Evolutionary conservation across 2,113 vertebrate genomes (phyloP), one percentile per base, ranked within the genome.

Genomic region (Anarrhichthys ocellatus): DNA sequence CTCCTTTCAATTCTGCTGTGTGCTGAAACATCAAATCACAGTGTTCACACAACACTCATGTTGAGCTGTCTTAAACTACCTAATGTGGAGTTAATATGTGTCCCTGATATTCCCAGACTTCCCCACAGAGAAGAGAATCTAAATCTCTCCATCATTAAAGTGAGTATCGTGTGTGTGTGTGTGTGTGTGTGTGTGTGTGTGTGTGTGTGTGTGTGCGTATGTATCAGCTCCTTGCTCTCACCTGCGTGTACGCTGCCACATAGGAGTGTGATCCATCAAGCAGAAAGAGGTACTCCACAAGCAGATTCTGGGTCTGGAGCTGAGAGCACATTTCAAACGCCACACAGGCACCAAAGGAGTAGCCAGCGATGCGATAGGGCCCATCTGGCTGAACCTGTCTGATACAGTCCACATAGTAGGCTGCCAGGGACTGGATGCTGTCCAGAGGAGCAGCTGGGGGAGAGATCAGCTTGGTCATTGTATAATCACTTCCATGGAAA

Each of bases 311-410:
- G 5, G 81, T 91, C 93, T 99, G 97, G 77, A 99, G 95, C 86
- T 99, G 98, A 4, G 96, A 97, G 84, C 97, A 98, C 95, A 99
- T 99, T 92, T 99, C 98, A 68, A 99, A 99, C 34, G 98, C 98
- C 75, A 99, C 98, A 1, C 98, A 99, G 58, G 98, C 98, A 6
- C 98, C 98, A 0, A 97, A 99, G 0, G 98, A 99, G 84, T 99
- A 99, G 42, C 98, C 98, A 0, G 97, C 97, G 0, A 99, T 92
- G 9, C 96, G 95, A 79, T 99, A 99, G 0, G 97, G 98, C 1
- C 98, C 98, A n/a, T 97, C 96, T 0, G 96, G 94, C 91, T 99
- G 98, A 5, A 97, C 95, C 85, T 97, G 95, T 87, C 94, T 95
- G 87, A 99, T 89, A 27, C 97, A 98, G 54, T 92, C 88, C 1